Percentiles rank a stretch among this genome's conserved stretches.
phyloP scores from a whole-genome alignment of 2,113 vertebrate genomes.

The Pterocles burchelli region DNA sequence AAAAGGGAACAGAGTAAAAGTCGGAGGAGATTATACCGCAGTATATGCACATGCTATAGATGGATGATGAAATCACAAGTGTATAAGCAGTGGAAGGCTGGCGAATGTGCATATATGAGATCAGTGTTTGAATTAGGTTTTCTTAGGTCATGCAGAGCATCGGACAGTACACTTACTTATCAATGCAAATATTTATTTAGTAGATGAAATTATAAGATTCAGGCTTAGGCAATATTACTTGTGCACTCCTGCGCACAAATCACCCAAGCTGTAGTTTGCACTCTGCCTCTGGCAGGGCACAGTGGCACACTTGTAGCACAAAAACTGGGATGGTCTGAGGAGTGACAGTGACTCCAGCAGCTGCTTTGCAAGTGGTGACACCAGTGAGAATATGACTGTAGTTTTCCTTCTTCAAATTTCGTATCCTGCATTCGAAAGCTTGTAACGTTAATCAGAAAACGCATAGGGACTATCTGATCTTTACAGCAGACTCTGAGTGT shows the following conservation, averaged over 20 bases:
- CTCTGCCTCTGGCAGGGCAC: neutral
- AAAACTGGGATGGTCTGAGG: neutral
- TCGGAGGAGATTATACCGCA: neutral
- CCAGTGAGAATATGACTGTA: neutral
- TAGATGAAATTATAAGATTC: neutral
- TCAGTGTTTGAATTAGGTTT: neutral
- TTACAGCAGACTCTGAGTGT: neutral
- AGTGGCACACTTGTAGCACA: neutral
- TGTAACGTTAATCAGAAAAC: neutral
- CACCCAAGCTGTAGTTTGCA: neutral
- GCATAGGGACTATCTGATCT: neutral
- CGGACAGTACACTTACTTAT: neutral
- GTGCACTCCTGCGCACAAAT: neutral
- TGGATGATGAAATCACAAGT: neutral
- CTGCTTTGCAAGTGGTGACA: neutral
- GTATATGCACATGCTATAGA: neutral
- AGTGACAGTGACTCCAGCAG: fast-evolving
- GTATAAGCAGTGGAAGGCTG: neutral
- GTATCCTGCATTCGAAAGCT: fast-evolving
- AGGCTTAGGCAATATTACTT: neutral
- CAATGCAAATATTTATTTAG: neutral
- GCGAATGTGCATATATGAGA: neutral
- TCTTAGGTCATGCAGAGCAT: neutral
- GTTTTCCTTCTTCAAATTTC: neutral
- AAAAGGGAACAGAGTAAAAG: neutral